Conservation (phyloP, 1,140 invertebrate species). For the Cydia splendana region DNA sequence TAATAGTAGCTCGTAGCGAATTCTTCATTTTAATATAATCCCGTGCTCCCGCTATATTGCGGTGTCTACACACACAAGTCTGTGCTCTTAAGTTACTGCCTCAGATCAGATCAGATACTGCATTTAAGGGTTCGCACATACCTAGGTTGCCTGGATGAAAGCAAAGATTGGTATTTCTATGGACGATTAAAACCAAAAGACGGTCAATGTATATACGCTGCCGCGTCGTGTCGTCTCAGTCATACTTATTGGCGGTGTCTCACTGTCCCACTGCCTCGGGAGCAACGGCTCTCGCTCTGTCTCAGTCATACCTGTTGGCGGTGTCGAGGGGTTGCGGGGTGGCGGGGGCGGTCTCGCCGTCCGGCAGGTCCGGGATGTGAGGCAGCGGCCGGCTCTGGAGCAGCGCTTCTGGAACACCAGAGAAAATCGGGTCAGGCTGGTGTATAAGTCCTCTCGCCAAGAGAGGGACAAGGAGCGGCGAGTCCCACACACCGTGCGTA, state of each 20-base stretch:
- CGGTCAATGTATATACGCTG: no score
- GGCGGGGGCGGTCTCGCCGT: constrained; percentile 80
- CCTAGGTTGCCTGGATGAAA: no score
- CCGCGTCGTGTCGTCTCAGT: background rate
- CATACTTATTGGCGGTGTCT: constrained; percentile 71
- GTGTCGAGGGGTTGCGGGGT: constrained; percentile 70
- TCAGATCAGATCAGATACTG: background rate
- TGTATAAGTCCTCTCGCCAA: background rate
- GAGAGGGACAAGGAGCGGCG: no score
- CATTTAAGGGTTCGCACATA: background rate
- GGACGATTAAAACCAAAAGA: no score
- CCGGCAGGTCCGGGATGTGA: constrained; percentile 90
- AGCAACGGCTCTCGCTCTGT: constrained; percentile 78
- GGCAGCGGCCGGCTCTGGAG: constrained; percentile 94
- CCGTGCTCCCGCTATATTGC: background rate
- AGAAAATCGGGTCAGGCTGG: background rate
- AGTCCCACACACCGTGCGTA: no score
- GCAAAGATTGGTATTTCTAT: no score
- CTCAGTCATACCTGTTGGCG: constrained; percentile 62
- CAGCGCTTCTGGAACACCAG: constrained; percentile 89
- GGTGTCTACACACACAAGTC: no score
- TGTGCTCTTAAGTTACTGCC: background rate
- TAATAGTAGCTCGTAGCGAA: background rate
- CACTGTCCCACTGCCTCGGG: constrained; percentile 81
- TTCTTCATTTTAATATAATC: constrained; percentile 2